phyloP scores from a whole-genome alignment of 2,888 invertebrate species.

The Argyra leucocephala region DNA sequence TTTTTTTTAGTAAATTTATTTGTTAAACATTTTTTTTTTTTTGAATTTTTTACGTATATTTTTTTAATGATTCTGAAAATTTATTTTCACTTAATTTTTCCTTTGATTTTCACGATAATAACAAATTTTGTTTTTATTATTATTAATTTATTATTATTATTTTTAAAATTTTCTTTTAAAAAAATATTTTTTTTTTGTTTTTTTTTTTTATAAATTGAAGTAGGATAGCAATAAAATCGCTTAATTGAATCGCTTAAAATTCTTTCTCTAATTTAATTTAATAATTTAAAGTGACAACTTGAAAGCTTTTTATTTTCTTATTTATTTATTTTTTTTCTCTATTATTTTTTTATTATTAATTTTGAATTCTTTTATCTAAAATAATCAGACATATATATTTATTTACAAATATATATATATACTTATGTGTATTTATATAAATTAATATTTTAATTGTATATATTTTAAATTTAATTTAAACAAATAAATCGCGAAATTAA shows the following conservation, averaged over 20 bases:
- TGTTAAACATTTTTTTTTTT: no score
- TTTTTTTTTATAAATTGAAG: neutral
- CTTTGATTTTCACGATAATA: neutral
- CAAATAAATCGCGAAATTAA: no score
- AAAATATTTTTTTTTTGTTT: neutral
- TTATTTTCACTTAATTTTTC: no score
- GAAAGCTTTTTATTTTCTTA: neutral
- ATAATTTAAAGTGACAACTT: slow-evolving; percentile 6
- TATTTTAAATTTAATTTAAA: neutral
- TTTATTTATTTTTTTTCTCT: neutral
- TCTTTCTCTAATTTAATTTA: neutral
- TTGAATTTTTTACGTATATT: no score
- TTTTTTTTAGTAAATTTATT: no score
- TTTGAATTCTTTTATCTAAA: neutral
- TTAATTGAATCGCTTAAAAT: slow-evolving; percentile 4
- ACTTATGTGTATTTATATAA: neutral
- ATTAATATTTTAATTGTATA: neutral
- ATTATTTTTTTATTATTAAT: neutral
- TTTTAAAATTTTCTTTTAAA: neutral
- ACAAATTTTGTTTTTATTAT: neutral
- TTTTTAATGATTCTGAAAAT: no score
- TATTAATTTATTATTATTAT: neutral
- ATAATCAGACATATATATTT: neutral
- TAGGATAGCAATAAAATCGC: neutral
- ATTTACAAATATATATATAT: neutral